Evolutionary conservation across 2,797 vertebrate species (phyloP), one percentile per base, ranked within the genome.

Genomic region (Acipenser ruthenus): DNA sequence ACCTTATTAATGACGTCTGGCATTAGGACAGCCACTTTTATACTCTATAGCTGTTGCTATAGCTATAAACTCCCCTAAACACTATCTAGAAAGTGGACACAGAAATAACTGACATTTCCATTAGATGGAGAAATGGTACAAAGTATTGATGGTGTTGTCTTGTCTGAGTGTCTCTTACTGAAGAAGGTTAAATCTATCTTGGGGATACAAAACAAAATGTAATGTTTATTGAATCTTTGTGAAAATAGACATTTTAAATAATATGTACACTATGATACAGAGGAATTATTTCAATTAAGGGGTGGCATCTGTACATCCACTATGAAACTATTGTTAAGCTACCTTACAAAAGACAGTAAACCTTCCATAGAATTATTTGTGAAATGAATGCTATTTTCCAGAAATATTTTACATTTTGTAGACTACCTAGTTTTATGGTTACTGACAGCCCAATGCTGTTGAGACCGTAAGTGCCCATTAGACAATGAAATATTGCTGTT

Each of bases 31-130:
- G 55, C 55, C 55, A 58, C 6, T 58, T 53, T 58, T 58, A 11
- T 58, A n/a, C 9, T 12, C 55, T 58, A 11, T 12, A 58, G 13
- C 11, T 58, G 55, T 58, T 58, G 12, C 55, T 58, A n/a, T 58
- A n/a, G 55, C 11, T 84, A 80, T 80, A 84, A 83, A 83, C 77
- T 76, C 78, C 79, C 73, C 74, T 82, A 86, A 85, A 84, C 86
- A 68, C 75, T 83, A 86, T 82, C 79, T 80, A 78, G 79, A 79
- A 82, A 79, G 82, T 82, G 82, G 77, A 80, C 78, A 82, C 80
- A 78, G 69, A 68, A 68, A 74, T 62, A 73, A 71, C 51, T 67
- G 15, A 70, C 78, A 81, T 78, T 88, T 88, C 83, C 83, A 90
- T 91, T 88, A 88, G 80, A 73, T 67, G 65, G 70, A 80, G 84